Evolutionary conservation across 2,113 vertebrate species (phyloP), one percentile per base, ranked within the genome.

Genomic region (Chionis minor): DNA sequence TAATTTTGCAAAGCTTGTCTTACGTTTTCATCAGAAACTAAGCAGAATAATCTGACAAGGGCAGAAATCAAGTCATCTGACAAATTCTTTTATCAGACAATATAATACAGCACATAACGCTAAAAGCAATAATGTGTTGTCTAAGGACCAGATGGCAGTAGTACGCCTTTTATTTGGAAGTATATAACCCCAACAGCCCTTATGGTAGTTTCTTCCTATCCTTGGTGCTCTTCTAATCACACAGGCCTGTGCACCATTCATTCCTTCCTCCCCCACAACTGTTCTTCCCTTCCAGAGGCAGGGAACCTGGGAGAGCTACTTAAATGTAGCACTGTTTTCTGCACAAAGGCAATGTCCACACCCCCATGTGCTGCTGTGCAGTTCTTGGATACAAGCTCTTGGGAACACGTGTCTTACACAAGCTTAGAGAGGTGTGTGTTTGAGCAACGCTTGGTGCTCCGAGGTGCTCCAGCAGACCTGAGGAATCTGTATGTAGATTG

Each of bases 41-140:
- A 96, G 95, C 78, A 95, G 98, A 97, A 96, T 97, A 97, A 98
- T 97, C 93, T 96, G 96, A 97, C 95, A 98, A 97, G 91, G 90
- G 91, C 26, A 42, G 86, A 97, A 97, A 97, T 97, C 91, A 96
- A 96, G 96, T 97, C 70, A 95, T 94, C 94, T 96, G 93, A 90
- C 84, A 97, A 95, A 97, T 97, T 96, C 86, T 96, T 97, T 97
- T 97, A 97, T 97, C 97, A 96, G 93, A 81, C 78, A 86, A 81
- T 88, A 65, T 91, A 98, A 96, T 94, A 88, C 72, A 74, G 8
- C 86, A 94, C 54, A 95, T 85, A 86, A 95, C 92, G 84, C 81
- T 95, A 95, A 93, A 96, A 97, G 49, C 78, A 96, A 95, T 92
- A 94, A 88, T 47, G 42, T 92, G 44, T 91, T 97, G 77, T 95